These are phyloP conservation scores for Heliothis subflexa DNA, from an alignment of 1,140 invertebrate species.

Conservation along the genomic window DNA sequence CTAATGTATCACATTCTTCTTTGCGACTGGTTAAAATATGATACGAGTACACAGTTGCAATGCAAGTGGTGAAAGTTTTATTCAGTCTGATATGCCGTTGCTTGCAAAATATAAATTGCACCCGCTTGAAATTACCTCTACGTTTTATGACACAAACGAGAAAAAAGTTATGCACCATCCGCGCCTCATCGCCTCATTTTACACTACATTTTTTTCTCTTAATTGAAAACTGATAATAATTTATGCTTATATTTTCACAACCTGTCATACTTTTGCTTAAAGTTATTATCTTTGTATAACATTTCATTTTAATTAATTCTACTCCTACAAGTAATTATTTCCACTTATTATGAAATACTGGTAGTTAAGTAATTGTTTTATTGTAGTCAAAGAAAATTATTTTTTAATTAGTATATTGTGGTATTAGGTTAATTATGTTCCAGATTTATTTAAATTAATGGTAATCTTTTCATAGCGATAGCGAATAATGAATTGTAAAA, in stretches of 20 bases:
- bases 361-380: conserved; percentile 14
- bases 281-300: conserved; percentile 27
- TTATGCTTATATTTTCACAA: conserved; percentile 16
- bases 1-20: neutral
- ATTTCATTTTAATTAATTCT: conserved; percentile 41
- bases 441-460: neutral
- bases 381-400: neutral
- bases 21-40: conserved; percentile 37
- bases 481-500: neutral
- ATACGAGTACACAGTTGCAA: conserved; percentile 20
- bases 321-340: conserved; percentile 33
- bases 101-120: conserved; percentile 73
- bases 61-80: conserved; percentile 68
- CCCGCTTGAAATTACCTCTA: conserved; percentile 73
- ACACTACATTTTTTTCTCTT: conserved; percentile 45
- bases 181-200: conserved; percentile 51
- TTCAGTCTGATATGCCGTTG: conserved; percentile 63
- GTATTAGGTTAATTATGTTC: neutral
- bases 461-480: neutral
- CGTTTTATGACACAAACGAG: conserved; percentile 71
- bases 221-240: conserved; percentile 31
- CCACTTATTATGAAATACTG: conserved; percentile 2
- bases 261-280: neutral
- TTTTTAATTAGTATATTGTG: neutral
- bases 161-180: conserved; percentile 64